Evolutionary conservation across 2,888 invertebrate genomes (phyloP), one percentile per base, ranked within the genome.

Genomic region (Aradus depressus): DNA sequence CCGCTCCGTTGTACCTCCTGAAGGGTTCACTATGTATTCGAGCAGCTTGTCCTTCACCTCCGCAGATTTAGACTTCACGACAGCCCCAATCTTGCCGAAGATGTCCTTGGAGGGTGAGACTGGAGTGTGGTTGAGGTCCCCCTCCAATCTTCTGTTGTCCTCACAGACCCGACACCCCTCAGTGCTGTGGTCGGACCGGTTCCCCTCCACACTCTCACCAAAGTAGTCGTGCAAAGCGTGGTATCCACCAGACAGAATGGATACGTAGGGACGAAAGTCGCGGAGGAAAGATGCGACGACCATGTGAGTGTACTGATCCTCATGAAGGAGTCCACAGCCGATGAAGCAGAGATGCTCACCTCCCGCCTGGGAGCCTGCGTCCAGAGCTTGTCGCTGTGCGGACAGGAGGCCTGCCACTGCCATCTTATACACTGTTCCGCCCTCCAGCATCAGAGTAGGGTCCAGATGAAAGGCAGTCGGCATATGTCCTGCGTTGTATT

Each of bases 391-490:
- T 54, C 80, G 77, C 67, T 96, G 95, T 8, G 92, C 90, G 64
- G 86, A 83, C 47, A 93, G 72, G 56, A 93, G 70, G 1, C 93
- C 93, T 69, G 92, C 89, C 3, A 96, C 91, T 19, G 96, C 93
- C 25, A 90, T 92, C 53, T 83, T 80, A 68, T 97, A 98, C 45
- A 95, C 90, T 59, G 82, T 80, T 1, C 96, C 97, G 67, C 95
- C 95, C 72, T 93, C 92, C 52, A 98, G 73, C 91, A 97, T 92
- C 80, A 98, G 74, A 69, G 91, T 90, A 63, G 95, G 93, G 68
- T 98, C 97, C 57, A 98, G 75, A 70, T 97, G 96, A 72, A 97
- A 98, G 50, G 97, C 97, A 45, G 95, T 96, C 1, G 92, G 86
- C 59, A 98, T 76, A 72, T 97, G 96, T 0, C 97, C 97, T 49